Conservation (phyloP, 1,140 invertebrate species). For the Pectinophora gossypiella region DNA sequence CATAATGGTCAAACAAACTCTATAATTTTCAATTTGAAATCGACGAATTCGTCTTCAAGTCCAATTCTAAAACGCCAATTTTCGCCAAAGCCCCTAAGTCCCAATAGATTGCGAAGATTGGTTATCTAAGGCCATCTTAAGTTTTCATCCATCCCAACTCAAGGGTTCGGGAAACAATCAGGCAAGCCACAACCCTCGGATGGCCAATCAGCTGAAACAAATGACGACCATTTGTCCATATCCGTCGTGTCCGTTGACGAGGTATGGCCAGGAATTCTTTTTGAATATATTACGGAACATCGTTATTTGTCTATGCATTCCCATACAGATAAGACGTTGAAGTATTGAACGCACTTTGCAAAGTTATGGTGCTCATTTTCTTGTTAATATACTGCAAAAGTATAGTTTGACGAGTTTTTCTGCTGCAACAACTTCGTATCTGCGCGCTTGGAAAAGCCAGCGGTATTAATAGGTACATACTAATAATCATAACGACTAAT, state of each 20-base stretch:
- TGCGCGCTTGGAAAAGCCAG: no score
- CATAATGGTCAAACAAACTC: no score
- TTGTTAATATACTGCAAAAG: not conserved
- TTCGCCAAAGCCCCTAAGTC: no score
- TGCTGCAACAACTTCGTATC: no score
- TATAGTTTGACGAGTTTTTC: no score
- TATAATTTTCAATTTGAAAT: no score
- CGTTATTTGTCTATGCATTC: not conserved
- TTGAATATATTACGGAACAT: slow-evolving; percentile 4
- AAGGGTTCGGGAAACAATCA: slow-evolving; percentile 64
- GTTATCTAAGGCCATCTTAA: slow-evolving; percentile 23
- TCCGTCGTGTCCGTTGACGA: slow-evolving; percentile 12
- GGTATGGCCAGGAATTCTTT: not conserved
- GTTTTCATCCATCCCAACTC: slow-evolving; percentile 31
- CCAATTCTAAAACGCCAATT: no score
- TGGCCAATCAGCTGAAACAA: slow-evolving; percentile 61
- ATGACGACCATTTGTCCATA: slow-evolving; percentile 46
- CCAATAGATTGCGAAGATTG: slow-evolving; percentile 17
- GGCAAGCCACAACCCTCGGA: slow-evolving; percentile 40
- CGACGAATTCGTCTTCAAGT: no score
- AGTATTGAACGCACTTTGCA: not conserved
- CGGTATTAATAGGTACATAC: no score
- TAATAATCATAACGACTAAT: no score
- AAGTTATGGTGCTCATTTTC: not conserved
- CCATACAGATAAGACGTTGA: not conserved